Evolutionary conservation across 2,797 vertebrate species (phyloP).

Genomic region (Melanotaenia nigrans): DNA sequence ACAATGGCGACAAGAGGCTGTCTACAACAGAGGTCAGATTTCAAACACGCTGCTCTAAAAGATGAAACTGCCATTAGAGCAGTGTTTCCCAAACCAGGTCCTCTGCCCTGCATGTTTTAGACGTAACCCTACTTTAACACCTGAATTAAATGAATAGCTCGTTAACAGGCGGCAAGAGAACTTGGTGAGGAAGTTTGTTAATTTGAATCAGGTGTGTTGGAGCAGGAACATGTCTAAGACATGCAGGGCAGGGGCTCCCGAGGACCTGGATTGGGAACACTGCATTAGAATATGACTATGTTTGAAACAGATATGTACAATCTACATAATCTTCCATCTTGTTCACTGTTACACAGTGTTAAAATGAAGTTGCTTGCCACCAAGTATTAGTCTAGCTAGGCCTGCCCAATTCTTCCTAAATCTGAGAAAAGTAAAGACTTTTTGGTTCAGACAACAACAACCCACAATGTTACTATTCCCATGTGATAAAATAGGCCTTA

Average conservation of each 20-base stretch:
- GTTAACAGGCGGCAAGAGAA: too few species aligned
- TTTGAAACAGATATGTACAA: neutral
- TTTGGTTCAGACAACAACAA: neutral
- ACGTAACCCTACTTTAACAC: too few species aligned
- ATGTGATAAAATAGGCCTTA: neutral
- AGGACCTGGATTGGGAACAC: too few species aligned
- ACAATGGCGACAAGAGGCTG: constrained; percentile 97
- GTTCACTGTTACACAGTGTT: neutral
- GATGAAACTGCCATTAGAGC: neutral
- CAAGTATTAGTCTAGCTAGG: neutral
- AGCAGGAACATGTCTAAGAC: too few species aligned
- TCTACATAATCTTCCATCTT: neutral
- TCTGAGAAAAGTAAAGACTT: neutral
- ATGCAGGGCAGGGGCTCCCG: too few species aligned
- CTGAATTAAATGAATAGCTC: too few species aligned
- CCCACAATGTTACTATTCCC: neutral
- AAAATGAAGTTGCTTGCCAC: neutral
- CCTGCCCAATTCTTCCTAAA: neutral
- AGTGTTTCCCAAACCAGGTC: too few species aligned
- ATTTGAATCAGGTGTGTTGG: too few species aligned
- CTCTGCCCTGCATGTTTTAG: too few species aligned
- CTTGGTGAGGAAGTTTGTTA: too few species aligned
- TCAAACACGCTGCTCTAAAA: neutral
- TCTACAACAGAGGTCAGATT: constrained; percentile 93
- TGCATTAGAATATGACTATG: neutral